These are phyloP conservation scores for Neopipo cinnamomea DNA, from an alignment of 2,113 vertebrate genomes.

Conservation along the genomic window DNA sequence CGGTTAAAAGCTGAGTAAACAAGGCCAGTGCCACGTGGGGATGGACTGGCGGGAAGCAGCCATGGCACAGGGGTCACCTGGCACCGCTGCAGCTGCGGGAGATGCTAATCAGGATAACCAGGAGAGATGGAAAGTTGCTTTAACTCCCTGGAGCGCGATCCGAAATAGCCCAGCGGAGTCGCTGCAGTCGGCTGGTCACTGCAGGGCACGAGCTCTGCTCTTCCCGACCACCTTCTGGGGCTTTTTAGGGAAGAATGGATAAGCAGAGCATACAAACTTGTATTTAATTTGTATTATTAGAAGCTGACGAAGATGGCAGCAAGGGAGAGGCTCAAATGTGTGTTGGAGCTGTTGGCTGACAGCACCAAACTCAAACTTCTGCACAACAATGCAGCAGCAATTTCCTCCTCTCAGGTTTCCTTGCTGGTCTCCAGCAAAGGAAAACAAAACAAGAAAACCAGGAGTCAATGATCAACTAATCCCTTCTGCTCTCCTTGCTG, in stretches of 20 bases:
- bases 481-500: neutral
- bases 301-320: neutral
- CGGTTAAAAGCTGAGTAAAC: neutral
- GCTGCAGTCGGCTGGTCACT: fast-evolving
- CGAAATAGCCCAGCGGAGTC: neutral
- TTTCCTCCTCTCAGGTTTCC: neutral
- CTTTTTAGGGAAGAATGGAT: fast-evolving
- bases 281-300: neutral
- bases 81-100: neutral
- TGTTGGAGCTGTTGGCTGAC: neutral
- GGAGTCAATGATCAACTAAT: neutral
- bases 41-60: neutral
- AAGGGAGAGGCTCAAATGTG: neutral
- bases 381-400: neutral
- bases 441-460: neutral
- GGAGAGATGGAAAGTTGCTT: neutral
- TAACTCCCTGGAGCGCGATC: fast-evolving
- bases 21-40: neutral
- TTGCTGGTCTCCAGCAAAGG: neutral
- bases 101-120: neutral
- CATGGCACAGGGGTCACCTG: neutral
- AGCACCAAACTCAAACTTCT: neutral
- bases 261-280: neutral
- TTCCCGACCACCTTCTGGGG: neutral
- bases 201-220: neutral